A percentile compares a stretch with the other conserved stretches of the same genome.
These are phyloP conservation scores for Ornithorhynchus anatinus DNA, from an alignment of 2,113 vertebrate genomes.

Conservation along the genomic window DNA sequence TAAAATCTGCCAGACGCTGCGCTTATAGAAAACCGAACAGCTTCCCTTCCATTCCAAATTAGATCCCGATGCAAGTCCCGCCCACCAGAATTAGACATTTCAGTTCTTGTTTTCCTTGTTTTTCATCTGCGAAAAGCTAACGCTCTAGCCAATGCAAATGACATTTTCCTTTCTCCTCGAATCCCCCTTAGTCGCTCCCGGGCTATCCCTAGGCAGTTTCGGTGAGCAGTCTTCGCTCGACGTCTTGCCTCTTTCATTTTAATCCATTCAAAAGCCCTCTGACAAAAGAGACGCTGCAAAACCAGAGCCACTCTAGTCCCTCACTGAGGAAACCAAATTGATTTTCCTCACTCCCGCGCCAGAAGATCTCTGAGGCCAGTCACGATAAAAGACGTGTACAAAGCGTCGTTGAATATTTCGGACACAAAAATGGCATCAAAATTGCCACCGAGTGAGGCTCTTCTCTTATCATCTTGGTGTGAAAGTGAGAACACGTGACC, in stretches of 20 bases:
- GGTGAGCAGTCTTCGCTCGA: conserved; percentile 12
- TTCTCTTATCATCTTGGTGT: neutral
- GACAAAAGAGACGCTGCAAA: conserved; percentile 19
- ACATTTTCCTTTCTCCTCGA: neutral
- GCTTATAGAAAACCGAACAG: too few species aligned
- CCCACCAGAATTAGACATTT: neutral
- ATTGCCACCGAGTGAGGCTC: neutral
- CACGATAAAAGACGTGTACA: conserved; percentile 11
- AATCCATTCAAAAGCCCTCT: conserved; percentile 29
- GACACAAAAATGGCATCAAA: neutral
- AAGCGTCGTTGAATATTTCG: neutral
- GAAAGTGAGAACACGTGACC: neutral
- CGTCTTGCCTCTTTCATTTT: conserved; percentile 23
- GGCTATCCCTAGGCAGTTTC: neutral
- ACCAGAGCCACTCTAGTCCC: conserved; percentile 2
- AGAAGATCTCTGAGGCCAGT: conserved; percentile 8
- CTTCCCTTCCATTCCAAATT: conserved; percentile 11
- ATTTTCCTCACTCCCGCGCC: conserved; percentile 47
- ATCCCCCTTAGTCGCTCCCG: neutral
- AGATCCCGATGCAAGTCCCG: conserved; percentile 18
- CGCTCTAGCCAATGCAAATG: neutral
- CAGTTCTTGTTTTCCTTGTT: neutral
- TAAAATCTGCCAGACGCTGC: too few species aligned
- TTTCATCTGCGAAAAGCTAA: conserved; percentile 6
- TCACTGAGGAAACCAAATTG: conserved; percentile 39